phyloP scores from a whole-genome alignment of 1,140 invertebrate genomes.

The Macrocentrus cingulum region DNA sequence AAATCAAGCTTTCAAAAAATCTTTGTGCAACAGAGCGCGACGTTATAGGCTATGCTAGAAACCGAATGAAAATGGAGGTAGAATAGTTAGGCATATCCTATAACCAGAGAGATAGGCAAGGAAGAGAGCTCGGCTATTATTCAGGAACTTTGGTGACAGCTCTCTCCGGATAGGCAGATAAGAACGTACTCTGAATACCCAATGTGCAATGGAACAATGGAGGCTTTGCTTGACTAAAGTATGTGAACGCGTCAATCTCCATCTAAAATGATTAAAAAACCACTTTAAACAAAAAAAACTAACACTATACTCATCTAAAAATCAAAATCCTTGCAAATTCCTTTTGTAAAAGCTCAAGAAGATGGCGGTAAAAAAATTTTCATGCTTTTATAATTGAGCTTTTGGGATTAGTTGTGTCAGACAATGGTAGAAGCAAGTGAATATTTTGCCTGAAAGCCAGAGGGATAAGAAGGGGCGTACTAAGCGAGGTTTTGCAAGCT shows the following conservation, averaged over 20 bases:
- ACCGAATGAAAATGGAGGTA: slow-evolving; percentile 34
- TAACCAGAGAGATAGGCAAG: slow-evolving; percentile 28
- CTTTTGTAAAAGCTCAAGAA: too few species aligned
- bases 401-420: background rate
- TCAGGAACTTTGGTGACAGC: slow-evolving; percentile 61
- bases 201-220: slow-evolving; percentile 53
- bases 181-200: slow-evolving; percentile 58
- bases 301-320: too few species aligned
- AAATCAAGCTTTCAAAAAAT: too few species aligned
- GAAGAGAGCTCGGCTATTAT: slow-evolving; percentile 43
- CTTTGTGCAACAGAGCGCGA: too few species aligned
- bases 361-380: too few species aligned
- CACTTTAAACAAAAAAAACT: too few species aligned
- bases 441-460: slow-evolving; percentile 1
- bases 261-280: background rate
- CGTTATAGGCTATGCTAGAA: too few species aligned
- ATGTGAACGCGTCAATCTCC: slow-evolving; percentile 8
- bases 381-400: too few species aligned
- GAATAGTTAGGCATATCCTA: slow-evolving; percentile 42
- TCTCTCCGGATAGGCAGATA: slow-evolving; percentile 57
- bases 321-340: too few species aligned
- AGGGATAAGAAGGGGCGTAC: slow-evolving; percentile 8
- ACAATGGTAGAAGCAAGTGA: background rate
- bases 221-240: slow-evolving; percentile 12
- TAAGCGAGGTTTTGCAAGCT: slow-evolving; percentile 15